A percentile compares a stretch with the other conserved stretches of the same genome.
These are phyloP conservation scores for Cliona cf. orientalis DNA, from an alignment of 37 sponge, comb jelly and placozoan genomes.

Conservation along the genomic window DNA sequence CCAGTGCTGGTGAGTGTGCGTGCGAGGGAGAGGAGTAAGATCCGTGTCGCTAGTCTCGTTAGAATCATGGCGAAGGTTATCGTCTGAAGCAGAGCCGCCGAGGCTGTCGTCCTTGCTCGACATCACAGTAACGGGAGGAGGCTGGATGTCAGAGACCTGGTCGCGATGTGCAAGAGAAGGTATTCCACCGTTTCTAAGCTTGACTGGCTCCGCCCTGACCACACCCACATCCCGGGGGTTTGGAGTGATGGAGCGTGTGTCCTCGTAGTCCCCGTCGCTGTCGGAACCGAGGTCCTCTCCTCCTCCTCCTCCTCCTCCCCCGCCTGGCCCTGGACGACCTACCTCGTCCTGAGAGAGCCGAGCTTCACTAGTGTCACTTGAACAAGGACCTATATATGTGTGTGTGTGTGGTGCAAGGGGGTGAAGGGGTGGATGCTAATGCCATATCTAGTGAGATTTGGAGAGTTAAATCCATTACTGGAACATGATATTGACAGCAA, in stretches of 20 bases:
- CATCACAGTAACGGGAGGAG: not conserved
- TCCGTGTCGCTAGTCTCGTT: conserved; percentile 57
- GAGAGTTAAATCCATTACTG: no score
- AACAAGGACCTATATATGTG: conserved; percentile 64
- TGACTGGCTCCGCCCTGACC: not conserved
- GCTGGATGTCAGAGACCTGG: conserved; percentile 1
- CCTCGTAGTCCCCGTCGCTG: conserved; percentile 11
- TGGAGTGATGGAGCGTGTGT: conserved; percentile 38
- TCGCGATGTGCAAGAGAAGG: not conserved
- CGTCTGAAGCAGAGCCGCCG: conserved; percentile 5
- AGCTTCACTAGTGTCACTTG: conserved; percentile 49
- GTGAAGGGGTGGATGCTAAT: no score
- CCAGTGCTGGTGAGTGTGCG: no score
- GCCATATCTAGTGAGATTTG: no score
- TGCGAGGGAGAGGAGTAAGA: no score
- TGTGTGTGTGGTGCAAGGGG: no score
- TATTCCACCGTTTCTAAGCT: not conserved
- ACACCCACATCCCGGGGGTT: conserved; percentile 18
- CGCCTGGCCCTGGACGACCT: conserved; percentile 1
- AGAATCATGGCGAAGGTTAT: conserved; percentile 17
- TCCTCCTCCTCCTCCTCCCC: not conserved
- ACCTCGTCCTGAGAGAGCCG: conserved; percentile 13
- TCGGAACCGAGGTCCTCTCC: not conserved
- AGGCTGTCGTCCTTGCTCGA: not conserved
- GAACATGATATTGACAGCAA: no score